Conservation (phyloP, 2,888 invertebrate species). For the Drosophila crucigera region DNA sequence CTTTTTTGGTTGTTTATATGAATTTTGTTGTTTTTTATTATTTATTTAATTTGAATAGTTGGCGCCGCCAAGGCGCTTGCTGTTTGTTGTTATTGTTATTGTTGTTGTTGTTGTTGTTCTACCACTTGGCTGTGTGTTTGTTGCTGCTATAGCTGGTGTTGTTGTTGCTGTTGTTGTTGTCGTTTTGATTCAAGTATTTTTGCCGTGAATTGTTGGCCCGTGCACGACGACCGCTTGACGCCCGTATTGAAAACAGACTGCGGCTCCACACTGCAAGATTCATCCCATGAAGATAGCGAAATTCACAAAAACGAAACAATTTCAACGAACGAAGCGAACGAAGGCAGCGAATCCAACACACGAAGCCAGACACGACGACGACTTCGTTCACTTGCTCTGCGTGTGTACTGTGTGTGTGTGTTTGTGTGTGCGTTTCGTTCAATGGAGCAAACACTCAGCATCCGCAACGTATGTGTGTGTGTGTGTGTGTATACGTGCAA, state of each 20-base stretch:
- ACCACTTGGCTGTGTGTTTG: conserved; percentile 20
- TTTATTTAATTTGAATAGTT: conserved; percentile 8
- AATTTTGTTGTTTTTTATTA: conserved; percentile 4
- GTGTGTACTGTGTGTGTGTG: conserved; percentile 9
- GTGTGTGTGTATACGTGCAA: conserved; percentile 48
- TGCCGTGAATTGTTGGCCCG: conserved; percentile 47
- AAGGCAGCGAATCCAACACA: conserved; percentile 1
- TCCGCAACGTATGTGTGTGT: conserved; percentile 42
- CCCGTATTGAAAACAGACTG: conserved; percentile 85
- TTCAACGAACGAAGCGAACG: conserved; percentile 25
- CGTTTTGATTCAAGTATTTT: conserved; percentile 9
- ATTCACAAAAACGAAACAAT: conserved; percentile 29
- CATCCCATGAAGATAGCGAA: conserved; percentile 81
- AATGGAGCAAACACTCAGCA: conserved; percentile 69
- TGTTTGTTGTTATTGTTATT: conserved; percentile 14
- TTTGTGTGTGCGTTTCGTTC: conserved; percentile 45
- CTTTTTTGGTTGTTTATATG: conserved; percentile 1
- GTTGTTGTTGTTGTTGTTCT: conserved; percentile 7
- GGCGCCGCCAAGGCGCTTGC: conserved; percentile 29
- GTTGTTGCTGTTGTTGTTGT: conserved; percentile 39
- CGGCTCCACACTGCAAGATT: conserved; percentile 79
- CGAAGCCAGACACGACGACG: conserved; percentile 10
- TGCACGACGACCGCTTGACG: conserved; percentile 84
- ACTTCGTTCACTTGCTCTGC: conserved; percentile 47
- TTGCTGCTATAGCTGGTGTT: conserved; percentile 27